Evolutionary conservation across 2,888 invertebrate species (phyloP).

Genomic region (Pecten maximus): DNA sequence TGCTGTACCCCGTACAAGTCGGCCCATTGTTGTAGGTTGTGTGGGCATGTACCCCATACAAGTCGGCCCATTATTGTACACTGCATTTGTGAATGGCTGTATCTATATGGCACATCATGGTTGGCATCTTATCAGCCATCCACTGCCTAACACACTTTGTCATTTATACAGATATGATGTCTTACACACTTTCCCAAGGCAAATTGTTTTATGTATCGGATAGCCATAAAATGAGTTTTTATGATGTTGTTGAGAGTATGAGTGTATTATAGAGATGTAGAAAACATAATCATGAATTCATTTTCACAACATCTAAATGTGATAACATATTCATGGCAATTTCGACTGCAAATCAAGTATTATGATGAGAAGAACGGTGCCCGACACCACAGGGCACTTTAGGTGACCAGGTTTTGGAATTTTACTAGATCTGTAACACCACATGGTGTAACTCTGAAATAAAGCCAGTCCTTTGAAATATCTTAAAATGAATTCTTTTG

Average conservation of each 20-base stretch:
- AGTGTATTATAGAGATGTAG: background rate
- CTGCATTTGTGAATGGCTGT: background rate
- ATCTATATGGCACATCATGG: conserved; percentile 5
- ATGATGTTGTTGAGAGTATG: background rate
- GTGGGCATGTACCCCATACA: background rate
- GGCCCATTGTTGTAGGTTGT: background rate
- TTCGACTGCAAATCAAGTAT: background rate
- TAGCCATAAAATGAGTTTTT: background rate
- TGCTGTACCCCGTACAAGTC: background rate
- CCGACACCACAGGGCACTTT: background rate
- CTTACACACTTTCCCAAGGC: conserved; percentile 4
- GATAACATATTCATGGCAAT: conserved; percentile 17
- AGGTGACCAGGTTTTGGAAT: background rate
- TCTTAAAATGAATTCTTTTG: background rate
- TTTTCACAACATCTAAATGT: background rate
- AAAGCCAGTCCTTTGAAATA: background rate
- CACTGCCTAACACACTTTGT: background rate
- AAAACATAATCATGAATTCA: background rate
- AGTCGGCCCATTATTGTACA: background rate
- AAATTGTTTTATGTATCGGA: conserved; percentile 10
- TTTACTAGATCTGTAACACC: background rate
- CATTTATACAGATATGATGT: conserved; percentile 25
- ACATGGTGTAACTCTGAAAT: background rate
- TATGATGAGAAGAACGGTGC: background rate
- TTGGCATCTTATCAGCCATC: background rate